Base-by-base conservation (phyloP, 1,140 invertebrate genomes). In the Neotoxoptera formosana region DNA sequence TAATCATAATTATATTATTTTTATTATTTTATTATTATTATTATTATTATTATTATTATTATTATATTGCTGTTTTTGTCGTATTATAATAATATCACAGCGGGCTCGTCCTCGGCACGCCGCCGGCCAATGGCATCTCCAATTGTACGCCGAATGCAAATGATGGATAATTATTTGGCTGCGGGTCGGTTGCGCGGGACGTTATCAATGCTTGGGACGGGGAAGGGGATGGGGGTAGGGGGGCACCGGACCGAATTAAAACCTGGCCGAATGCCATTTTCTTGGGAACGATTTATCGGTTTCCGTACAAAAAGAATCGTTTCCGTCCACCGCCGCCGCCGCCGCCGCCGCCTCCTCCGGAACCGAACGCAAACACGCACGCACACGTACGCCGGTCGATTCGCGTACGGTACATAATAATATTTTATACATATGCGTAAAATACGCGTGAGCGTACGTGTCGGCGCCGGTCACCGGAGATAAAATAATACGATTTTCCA, bases 261-360 rank as follows among this genome's bases (percentile, higher is more conserved):
- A 84, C 81, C 91, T 93, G 91, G 91, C n/a, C 51, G 23, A 41
- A 41, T 56, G 91, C 91, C 91, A 86, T 93, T 93, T 86, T 84
- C 76, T 93, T n/a, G 81, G 81, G 11, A 23, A 45, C 47, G 91
- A 93, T 93, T 93, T 93, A 93, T 93, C 48, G 91, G 76, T 93
- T 53, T 93, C 81, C 67, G 91, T 45, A 93, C 34, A 86, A 93
- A 93, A 93, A 93, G 48, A 86, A 93, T 53, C 91, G 91, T 93
- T 93, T 93, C 48, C 47, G 81, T 51, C 45, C 34, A 8, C 30
- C n/a, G 45, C 36, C 20, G 41, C 41, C 21, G 45, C 34, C n/a
- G n/a, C 45, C 34, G 20, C 30, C n/a, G 45, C 36, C 20, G 41
- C 41, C 21, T n/a, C 34, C 53, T 30, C 30, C 51, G 48, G 21